Conservation (phyloP, 2,113 vertebrate genomes). For the Xiphias gladius region DNA sequence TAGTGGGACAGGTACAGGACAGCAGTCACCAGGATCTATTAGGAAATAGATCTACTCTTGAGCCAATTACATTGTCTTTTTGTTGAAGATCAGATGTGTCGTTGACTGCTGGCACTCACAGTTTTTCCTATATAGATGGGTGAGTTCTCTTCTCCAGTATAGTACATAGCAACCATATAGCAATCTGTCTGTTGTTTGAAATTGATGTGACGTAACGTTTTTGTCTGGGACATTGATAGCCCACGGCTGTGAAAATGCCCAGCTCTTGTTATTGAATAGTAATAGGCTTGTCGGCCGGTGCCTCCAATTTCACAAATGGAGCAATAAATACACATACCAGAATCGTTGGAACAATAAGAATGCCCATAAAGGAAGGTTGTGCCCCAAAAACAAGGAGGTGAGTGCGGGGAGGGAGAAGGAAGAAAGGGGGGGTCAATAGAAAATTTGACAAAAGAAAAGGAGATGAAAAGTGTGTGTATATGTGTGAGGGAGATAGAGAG, state of each 20-base stretch:
- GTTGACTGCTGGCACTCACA: constrained; percentile 50
- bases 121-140: constrained; percentile 10
- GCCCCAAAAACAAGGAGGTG: constrained; percentile 65
- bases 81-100: constrained; percentile 43
- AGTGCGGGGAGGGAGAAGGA: neutral
- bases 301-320: constrained; percentile 83
- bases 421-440: constrained; percentile 33
- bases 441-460: constrained; percentile 68
- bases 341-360: constrained; percentile 80
- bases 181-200: constrained; percentile 50
- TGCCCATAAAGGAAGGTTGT: constrained; percentile 63
- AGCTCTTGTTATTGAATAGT: constrained; percentile 81
- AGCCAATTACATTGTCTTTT: constrained; percentile 39
- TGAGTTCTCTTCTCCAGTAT: constrained; percentile 39
- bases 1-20: constrained; percentile 63
- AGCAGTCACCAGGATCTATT: constrained; percentile 49
- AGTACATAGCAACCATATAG: constrained; percentile 56
- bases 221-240: constrained; percentile 71
- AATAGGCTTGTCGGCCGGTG: constrained; percentile 76
- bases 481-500: constrained; percentile 22
- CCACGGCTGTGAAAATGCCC: constrained; percentile 77
- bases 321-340: constrained; percentile 81
- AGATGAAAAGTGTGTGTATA: constrained; percentile 52
- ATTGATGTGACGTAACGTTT: constrained; percentile 73
- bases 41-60: constrained; percentile 55